phyloP scores from a whole-genome alignment of 2,888 invertebrate genomes.

The Trypoxylon attenuatum region DNA sequence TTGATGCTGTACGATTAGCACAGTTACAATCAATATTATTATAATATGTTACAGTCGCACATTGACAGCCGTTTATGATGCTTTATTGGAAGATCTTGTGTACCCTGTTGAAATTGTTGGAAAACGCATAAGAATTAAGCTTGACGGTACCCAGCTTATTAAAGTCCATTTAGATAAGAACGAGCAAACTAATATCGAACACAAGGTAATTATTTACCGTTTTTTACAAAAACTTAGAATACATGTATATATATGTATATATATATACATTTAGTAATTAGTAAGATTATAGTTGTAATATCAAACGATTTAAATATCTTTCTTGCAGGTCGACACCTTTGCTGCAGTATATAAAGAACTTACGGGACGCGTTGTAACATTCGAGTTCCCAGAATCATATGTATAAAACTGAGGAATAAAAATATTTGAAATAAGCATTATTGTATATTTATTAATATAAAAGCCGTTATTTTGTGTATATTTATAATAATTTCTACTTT shows the following conservation, averaged over 20 bases:
- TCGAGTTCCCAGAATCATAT: conserved; percentile 99
- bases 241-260: background rate
- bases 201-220: conserved; percentile 83
- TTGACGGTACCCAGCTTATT: conserved; percentile 96
- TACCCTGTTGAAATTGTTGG: conserved; percentile 99
- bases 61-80: conserved; percentile 97
- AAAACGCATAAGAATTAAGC: conserved; percentile 95
- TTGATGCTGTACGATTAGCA: too few relatives aligned
- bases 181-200: conserved; percentile 99
- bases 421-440: conserved; percentile 40
- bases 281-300: background rate
- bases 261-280: background rate
- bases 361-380: conserved; percentile 98
- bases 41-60: conserved; percentile 81
- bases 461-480: too few relatives aligned
- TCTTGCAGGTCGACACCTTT: conserved; percentile 94
- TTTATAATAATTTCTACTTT: too few relatives aligned
- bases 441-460: background rate
- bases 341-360: conserved; percentile 99
- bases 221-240: background rate
- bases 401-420: conserved; percentile 79
- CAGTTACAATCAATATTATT: background rate
- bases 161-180: conserved; percentile 99
- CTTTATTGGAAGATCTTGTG: conserved; percentile 97
- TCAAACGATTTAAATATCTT: background rate